Percentiles rank a stretch among this genome's conserved stretches.
Evolutionary conservation across 2,113 vertebrate genomes (phyloP).

Genomic region (Acinonyx jubatus): DNA sequence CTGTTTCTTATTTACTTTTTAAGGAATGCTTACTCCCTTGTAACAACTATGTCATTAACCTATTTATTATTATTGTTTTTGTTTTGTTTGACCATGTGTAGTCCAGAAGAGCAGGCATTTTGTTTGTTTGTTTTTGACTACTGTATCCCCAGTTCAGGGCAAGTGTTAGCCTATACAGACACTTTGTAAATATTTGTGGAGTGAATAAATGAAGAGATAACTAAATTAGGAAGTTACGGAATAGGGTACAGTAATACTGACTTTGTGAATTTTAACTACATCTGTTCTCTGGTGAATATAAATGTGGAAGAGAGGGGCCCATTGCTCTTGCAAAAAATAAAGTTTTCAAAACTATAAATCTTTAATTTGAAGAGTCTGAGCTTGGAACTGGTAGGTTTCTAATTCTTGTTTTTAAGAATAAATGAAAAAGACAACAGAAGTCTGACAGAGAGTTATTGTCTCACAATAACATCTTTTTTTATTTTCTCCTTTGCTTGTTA

Average conservation of each 20-base stretch:
- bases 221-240: background rate
- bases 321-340: background rate
- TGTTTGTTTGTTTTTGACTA: background rate
- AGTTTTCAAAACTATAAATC: background rate
- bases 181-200: background rate
- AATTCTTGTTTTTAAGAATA: conserved; percentile 12
- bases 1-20: background rate
- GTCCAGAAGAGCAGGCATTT: background rate
- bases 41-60: background rate
- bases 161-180: background rate
- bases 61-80: background rate
- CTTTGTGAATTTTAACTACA: background rate
- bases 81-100: background rate
- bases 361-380: background rate
- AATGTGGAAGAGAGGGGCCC: background rate
- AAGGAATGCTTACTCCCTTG: background rate
- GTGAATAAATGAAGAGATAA: background rate
- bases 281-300: background rate
- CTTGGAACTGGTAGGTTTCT: background rate
- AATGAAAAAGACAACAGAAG: background rate
- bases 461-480: background rate
- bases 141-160: background rate
- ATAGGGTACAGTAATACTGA: background rate
- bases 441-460: background rate
- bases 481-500: background rate